A percentile compares a stretch with the other conserved stretches of the same genome.
These are phyloP conservation scores for Loxodonta africana DNA, from an alignment of 2,113 vertebrate genomes.

Conservation along the genomic window DNA sequence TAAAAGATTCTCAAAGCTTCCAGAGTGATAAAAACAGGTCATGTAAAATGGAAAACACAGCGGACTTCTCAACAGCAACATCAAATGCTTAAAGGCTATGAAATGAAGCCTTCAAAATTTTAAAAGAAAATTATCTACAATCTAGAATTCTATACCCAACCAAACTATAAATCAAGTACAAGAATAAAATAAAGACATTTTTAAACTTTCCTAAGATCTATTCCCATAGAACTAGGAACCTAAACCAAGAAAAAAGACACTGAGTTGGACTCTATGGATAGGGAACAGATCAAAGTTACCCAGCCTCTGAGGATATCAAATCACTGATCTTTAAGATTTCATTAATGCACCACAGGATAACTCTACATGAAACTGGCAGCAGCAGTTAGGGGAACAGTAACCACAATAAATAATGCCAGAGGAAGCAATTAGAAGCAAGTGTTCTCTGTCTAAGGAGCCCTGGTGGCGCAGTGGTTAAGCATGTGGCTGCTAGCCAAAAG, in stretches of 20 bases:
- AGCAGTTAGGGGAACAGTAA: neutral
- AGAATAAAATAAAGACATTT: neutral
- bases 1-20: neutral
- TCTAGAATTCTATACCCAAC: slow-evolving; percentile 40
- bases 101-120: slow-evolving; percentile 4
- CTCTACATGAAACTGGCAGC: neutral
- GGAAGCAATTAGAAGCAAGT: neutral
- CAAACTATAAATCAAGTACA: slow-evolving; percentile 32
- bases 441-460: neutral
- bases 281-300: neutral
- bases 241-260: neutral
- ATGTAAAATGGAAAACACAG: neutral
- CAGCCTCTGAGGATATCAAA: neutral
- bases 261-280: neutral
- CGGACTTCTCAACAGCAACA: neutral
- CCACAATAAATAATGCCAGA: neutral
- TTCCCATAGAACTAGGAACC: neutral
- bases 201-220: neutral
- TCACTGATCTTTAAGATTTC: neutral
- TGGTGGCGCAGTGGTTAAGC: neutral
- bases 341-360: neutral
- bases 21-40: neutral
- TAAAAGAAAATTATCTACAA: slow-evolving; percentile 23
- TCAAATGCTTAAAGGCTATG: neutral
- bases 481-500: neutral